These are phyloP conservation scores for Gopherus evgoodei DNA, from an alignment of 2,113 vertebrate genomes.

Conservation along the genomic window DNA sequence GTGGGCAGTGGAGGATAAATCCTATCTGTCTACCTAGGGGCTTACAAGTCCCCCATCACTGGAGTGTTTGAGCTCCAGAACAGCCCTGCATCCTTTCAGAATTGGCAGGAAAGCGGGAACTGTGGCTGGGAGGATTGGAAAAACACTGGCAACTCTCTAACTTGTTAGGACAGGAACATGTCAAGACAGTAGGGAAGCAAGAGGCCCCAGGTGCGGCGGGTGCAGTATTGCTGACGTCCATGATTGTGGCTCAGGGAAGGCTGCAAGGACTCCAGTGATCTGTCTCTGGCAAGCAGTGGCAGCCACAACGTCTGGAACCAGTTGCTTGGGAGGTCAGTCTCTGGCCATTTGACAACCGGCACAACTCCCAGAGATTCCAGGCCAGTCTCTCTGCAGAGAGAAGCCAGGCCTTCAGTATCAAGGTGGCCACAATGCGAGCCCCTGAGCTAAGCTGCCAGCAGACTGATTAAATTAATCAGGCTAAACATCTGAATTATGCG, in stretches of 20 bases:
- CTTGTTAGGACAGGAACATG: background rate
- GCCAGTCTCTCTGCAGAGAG: background rate
- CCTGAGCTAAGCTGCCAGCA: background rate
- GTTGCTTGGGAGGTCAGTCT: background rate
- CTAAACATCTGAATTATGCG: background rate
- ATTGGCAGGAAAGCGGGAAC: background rate
- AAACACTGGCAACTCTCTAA: background rate
- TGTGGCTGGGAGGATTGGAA: background rate
- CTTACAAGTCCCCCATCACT: background rate
- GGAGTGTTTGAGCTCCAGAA: background rate
- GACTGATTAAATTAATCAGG: background rate
- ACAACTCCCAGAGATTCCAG: background rate
- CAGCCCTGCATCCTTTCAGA: background rate
- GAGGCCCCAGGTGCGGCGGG: rapidly evolving
- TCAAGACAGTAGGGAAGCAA: background rate
- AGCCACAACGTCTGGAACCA: rapidly evolving
- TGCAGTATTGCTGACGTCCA: background rate
- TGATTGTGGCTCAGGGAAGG: background rate
- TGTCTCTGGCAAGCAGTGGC: background rate
- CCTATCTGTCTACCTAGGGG: background rate
- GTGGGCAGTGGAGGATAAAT: background rate
- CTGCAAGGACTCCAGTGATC: background rate
- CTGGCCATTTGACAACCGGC: background rate
- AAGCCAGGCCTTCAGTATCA: rapidly evolving
- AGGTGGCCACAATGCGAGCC: background rate